These are phyloP conservation scores for Antheraea assamensis DNA, from an alignment of 2,888 invertebrate species.

Conservation along the genomic window DNA sequence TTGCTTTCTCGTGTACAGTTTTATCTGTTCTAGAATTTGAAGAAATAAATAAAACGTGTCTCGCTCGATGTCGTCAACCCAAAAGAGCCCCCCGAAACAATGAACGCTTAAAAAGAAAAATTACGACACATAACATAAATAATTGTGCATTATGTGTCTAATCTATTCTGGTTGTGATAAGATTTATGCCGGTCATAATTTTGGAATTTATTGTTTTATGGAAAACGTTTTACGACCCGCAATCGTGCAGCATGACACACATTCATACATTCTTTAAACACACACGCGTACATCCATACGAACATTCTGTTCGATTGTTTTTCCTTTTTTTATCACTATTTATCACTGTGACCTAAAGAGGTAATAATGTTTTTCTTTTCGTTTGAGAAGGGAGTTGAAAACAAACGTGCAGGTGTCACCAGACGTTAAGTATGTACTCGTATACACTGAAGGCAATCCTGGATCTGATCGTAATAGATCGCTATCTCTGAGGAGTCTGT, in stretches of 20 bases:
- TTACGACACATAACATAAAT: slow-evolving; percentile 2
- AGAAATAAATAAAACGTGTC: neutral
- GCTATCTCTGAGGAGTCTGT: too few relatives aligned
- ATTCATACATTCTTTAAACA: neutral
- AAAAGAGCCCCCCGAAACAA: neutral
- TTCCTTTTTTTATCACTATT: neutral
- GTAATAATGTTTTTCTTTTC: too few relatives aligned
- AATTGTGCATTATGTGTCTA: neutral
- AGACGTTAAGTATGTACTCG: neutral
- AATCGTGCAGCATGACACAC: neutral
- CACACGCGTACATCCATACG: neutral
- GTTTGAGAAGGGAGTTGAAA: neutral
- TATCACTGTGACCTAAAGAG: neutral
- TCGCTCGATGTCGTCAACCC: neutral
- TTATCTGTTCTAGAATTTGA: neutral
- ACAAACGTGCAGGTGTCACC: neutral
- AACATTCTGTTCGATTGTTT: neutral
- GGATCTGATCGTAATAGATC: neutral
- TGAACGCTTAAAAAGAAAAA: neutral
- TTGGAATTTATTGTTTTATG: slow-evolving; percentile 13
- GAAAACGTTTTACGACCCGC: neutral
- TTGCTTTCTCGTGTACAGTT: neutral
- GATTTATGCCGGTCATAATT: slow-evolving; percentile 13
- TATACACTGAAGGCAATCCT: neutral
- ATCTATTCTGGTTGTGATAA: slow-evolving; percentile 13